Evolutionary conservation across 1,140 invertebrate genomes (phyloP), one percentile per base, ranked within the genome.

Genomic region (Trypoxylus dichotomus): DNA sequence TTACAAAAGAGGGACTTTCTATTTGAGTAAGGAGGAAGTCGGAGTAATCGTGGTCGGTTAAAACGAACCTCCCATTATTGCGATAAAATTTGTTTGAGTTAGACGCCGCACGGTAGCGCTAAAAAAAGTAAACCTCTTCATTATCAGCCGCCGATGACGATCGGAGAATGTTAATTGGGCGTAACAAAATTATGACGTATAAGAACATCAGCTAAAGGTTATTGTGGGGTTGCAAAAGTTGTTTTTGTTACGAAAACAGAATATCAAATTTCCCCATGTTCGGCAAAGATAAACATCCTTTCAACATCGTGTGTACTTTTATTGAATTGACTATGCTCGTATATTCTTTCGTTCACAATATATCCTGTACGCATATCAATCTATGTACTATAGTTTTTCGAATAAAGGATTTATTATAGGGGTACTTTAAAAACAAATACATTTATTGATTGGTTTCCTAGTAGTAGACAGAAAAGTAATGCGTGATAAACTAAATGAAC

Each of bases 11-110:
- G 47, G 47, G 47, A 54, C 47, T 54, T 54, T 54, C 15, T 54
- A 54, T 54, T 54, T 54, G 47, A 54, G 47, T 54, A 54, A 54
- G 47, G 47, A 54, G 47, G 47, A 54, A 54, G 47, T 54, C 19
- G 19, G 47, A 6, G 47, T 54, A 54, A 54, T 54, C 1, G 47
- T 19, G 47, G 47, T 54, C 6, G 15, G 47, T 54, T 54, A 54
- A 54, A 54, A 54, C 47, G 47, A 54, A 54, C 47, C 19, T 54
- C 47, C 15, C 47, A 54, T 54, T 54, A 54, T 54, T 54, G 47
- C 47, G 47, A 54, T 54, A 54, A 54, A 54, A 54, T 54, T 15
- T 54, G 19, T 54, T 54, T 54, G 47, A 54, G 47, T 54, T 54
- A 54, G 47, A n/a, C 47, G 47, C 47, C 47, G 47, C 47, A 54